Base-by-base conservation (phyloP, 2,113 vertebrate species). In the Amazona guildingii region DNA sequence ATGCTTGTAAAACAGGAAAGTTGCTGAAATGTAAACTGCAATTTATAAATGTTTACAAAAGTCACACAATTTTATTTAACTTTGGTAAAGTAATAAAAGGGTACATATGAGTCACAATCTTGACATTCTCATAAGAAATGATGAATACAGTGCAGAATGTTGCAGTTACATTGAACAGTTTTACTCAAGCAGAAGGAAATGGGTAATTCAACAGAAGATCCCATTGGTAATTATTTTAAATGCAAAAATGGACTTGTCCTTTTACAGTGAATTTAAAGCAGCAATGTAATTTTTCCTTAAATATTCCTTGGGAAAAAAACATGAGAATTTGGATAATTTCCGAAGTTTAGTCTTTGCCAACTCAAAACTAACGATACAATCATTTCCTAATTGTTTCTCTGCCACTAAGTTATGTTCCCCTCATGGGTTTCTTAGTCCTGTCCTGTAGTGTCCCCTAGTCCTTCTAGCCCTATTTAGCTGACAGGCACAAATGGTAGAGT, bases 141-240 rank as follows among this genome's bases (percentile, higher is more conserved):
- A 94, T 76, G 92, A 83, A 48, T 74, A 96, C 95, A 96, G 90
- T 94, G 77, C 95, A 85, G 96, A 95, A 97, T 94, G 89, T 69
- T 97, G 96, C 93, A 95, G 91, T 97, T 96, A 97, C 96, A 97
- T 96, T 84, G 94, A 97, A 96, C 39, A 89, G 52, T 97, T 95
- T 93, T 86, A 94, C 90, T 95, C 81, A 93, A 97, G 96, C 97
- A 89, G 95, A 96, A 93, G 35, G 35, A 94, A 95, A 84, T 3
- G 1, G 43, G 59, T 90, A 83, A 55, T 72, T 90, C 90, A 97
- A 95, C 76, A 92, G 94, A 95, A 97, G 84, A 93, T 64, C 55
- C 90, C 92, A 95, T 55, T 41, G 12, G 64, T 76, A 23, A 51
- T 92, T 91, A 49, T 94, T 95, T 77, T 15, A n/a, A 91, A 67